Conservation (phyloP, 2,888 invertebrate species). For the Steromphala cineraria region DNA sequence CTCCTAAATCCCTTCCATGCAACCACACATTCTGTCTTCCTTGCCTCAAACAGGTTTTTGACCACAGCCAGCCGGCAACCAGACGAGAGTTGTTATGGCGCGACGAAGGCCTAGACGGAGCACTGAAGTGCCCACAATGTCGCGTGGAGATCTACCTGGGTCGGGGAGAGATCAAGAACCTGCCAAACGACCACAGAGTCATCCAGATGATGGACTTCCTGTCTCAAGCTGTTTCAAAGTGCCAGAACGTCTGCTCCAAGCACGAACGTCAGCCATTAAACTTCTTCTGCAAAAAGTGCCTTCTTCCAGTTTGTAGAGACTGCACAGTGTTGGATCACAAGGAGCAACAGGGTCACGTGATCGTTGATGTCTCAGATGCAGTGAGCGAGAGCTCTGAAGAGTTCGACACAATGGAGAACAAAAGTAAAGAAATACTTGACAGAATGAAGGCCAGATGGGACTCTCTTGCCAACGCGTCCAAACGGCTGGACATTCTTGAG, state of each 20-base stretch:
- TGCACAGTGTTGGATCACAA: slow-evolving; percentile 70
- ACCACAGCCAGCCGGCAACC: slow-evolving; percentile 59
- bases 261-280: slow-evolving; percentile 67
- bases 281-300: slow-evolving; percentile 67
- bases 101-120: slow-evolving; percentile 59
- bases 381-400: slow-evolving; percentile 59
- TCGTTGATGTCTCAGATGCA: slow-evolving; percentile 63
- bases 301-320: slow-evolving; percentile 65
- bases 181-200: slow-evolving; percentile 69
- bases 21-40: slow-evolving; percentile 69
- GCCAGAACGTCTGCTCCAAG: slow-evolving; percentile 64
- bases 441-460: slow-evolving; percentile 62
- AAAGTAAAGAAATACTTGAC: slow-evolving; percentile 55
- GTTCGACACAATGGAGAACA: slow-evolving; percentile 58
- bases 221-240: slow-evolving; percentile 60
- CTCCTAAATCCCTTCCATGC: slow-evolving; percentile 67
- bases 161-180: slow-evolving; percentile 56
- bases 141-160: slow-evolving; percentile 67
- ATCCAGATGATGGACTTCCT: slow-evolving; percentile 71
- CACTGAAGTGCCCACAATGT: slow-evolving; percentile 68
- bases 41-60: slow-evolving; percentile 65
- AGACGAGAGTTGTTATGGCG: slow-evolving; percentile 50
- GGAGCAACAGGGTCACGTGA: slow-evolving; percentile 60
- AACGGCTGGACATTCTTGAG: slow-evolving; percentile 66
- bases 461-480: slow-evolving; percentile 63